Percentiles rank a stretch among this genome's conserved stretches.
Conservation (phyloP, 2,888 invertebrate species). For the Plusia festucae region DNA sequence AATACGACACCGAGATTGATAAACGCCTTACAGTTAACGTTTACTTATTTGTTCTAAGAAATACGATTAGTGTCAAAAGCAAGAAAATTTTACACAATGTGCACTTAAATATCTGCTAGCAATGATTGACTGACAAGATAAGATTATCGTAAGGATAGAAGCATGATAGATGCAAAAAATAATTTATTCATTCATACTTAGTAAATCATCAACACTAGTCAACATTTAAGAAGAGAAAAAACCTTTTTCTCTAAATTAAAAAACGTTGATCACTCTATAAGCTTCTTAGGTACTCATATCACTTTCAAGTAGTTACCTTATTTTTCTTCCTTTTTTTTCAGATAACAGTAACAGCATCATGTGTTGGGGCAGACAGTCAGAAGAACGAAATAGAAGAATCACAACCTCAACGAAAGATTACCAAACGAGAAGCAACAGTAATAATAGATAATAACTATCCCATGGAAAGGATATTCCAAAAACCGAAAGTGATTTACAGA, state of each 20-base stretch:
- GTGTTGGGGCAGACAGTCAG: constrained; percentile 59
- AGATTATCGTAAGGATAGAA: no score
- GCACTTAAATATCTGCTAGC: neutral
- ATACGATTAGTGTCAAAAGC: neutral
- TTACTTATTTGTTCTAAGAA: constrained; percentile 10
- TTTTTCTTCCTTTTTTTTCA: constrained; percentile 60
- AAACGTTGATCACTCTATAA: no score
- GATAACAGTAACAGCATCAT: constrained; percentile 75
- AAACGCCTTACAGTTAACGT: constrained; percentile 9
- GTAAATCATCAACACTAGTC: neutral
- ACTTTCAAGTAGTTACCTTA: constrained; percentile 14
- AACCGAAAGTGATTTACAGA: constrained; percentile 75
- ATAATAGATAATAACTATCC: constrained; percentile 70
- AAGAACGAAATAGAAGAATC: constrained; percentile 56
- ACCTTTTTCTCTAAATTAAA: neutral
- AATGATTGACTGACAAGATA: neutral
- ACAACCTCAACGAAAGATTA: constrained; percentile 54
- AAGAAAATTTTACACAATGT: neutral
- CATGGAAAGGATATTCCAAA: constrained; percentile 65
- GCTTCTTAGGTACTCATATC: no score
- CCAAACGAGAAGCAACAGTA: constrained; percentile 73
- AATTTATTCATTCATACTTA: no score
- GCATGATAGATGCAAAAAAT: no score
- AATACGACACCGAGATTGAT: constrained; percentile 28
- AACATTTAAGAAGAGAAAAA: neutral